These are phyloP conservation scores for Echinops telfairi DNA, from an alignment of 2,113 vertebrate genomes.

Conservation along the genomic window DNA sequence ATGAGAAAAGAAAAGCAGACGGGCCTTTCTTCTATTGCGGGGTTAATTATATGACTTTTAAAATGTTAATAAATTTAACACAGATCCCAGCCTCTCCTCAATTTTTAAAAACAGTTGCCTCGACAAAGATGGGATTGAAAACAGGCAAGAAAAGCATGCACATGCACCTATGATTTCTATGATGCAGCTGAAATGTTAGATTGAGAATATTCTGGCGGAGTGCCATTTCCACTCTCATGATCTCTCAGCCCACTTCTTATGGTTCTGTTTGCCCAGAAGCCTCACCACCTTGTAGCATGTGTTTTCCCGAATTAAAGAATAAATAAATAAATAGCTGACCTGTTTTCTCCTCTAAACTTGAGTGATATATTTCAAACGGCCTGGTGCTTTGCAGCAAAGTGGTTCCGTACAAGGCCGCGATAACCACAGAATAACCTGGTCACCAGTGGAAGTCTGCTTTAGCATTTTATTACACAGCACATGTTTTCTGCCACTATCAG, in stretches of 20 bases:
- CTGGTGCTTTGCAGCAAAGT: neutral
- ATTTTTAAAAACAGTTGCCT: conserved; percentile 62
- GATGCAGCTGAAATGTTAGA: neutral
- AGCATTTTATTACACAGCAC: neutral
- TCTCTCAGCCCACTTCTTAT: conserved; percentile 14
- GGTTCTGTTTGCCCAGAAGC: conserved; percentile 31
- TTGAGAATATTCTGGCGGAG: neutral
- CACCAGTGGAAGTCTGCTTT: conserved; percentile 24
- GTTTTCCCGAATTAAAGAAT: conserved; percentile 49
- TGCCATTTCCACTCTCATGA: neutral
- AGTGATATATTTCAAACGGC: conserved; percentile 12
- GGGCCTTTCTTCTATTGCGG: conserved; percentile 34
- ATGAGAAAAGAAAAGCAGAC: conserved; percentile 71
- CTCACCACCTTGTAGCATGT: conserved; percentile 4
- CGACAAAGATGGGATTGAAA: conserved; percentile 26
- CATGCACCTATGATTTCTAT: conserved; percentile 28
- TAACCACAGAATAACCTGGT: neutral
- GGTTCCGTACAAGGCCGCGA: neutral
- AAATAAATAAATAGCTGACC: conserved; percentile 14
- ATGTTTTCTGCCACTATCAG: conserved; percentile 41
- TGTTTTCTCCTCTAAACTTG: neutral
- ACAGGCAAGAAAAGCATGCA: conserved; percentile 63
- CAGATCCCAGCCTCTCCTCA: conserved; percentile 39
- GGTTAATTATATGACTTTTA: conserved; percentile 77
- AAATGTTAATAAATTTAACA: conserved; percentile 82